phyloP scores from a whole-genome alignment of 2,797 vertebrate species.

The Emydoidea blandingii region DNA sequence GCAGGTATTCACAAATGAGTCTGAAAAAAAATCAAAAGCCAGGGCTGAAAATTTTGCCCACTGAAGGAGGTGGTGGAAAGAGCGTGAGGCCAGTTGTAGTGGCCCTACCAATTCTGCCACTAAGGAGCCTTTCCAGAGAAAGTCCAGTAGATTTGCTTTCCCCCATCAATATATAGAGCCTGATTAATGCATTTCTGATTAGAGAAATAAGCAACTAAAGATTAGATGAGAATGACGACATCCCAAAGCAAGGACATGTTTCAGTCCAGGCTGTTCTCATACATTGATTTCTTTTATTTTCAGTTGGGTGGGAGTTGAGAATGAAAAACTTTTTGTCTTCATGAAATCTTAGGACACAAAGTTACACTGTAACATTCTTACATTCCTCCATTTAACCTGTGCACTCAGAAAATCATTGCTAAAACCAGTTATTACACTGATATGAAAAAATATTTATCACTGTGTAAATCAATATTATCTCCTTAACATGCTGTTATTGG shows the following conservation, averaged over 20 bases:
- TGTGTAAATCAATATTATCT: neutral
- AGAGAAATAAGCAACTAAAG: neutral
- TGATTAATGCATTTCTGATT: neutral
- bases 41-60: neutral
- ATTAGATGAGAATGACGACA: neutral
- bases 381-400: neutral
- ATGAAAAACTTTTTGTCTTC: neutral
- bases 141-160: neutral
- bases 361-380: neutral
- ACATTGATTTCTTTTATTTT: neutral
- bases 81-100: neutral
- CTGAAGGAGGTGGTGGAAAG: neutral
- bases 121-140: neutral
- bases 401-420: neutral
- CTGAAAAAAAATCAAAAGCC: neutral
- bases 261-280: neutral
- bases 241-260: neutral
- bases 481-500: neutral
- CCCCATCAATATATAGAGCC: neutral
- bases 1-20: neutral
- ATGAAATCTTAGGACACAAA: neutral
- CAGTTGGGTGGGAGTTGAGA: neutral
- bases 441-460: neutral
- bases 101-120: neutral
- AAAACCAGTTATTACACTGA: neutral